Conservation (phyloP, 2,797 vertebrate genomes). For the Ctenosaura bakeri region DNA sequence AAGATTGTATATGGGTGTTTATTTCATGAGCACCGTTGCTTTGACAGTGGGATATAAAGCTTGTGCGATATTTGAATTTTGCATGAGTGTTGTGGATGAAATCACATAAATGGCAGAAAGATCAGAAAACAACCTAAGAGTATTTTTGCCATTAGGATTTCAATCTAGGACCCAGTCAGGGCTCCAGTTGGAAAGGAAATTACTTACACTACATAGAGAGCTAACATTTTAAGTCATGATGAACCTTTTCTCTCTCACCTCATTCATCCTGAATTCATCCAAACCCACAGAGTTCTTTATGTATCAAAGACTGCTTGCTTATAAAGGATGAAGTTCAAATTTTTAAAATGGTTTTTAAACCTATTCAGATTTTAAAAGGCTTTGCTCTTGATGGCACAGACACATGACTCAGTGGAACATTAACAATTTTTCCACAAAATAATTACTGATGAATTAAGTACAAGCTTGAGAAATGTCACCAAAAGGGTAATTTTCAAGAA, state of each 20-base stretch:
- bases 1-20: too few species aligned
- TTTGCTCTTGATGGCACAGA: constrained; percentile 28
- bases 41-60: not conserved
- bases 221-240: not conserved
- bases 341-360: constrained; percentile 25
- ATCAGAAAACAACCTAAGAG: not conserved
- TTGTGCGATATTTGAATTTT: not conserved
- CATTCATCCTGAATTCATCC: not conserved
- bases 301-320: constrained; percentile 6
- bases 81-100: not conserved
- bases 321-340: constrained; percentile 44
- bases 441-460: constrained; percentile 51
- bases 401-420: constrained; percentile 60
- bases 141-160: not conserved
- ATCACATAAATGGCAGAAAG: not conserved
- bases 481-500: constrained; percentile 57
- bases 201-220: not conserved
- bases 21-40: too few species aligned
- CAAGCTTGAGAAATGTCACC: constrained; percentile 43
- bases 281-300: constrained; percentile 3
- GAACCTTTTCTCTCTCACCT: not conserved
- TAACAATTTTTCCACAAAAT: constrained; percentile 64
- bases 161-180: not conserved
- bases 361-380: constrained; percentile 44
- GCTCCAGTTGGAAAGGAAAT: not conserved